Evolutionary conservation across 2,888 invertebrate genomes (phyloP), one percentile per base, ranked within the genome.

Genomic region (Falcaria lacertinaria): DNA sequence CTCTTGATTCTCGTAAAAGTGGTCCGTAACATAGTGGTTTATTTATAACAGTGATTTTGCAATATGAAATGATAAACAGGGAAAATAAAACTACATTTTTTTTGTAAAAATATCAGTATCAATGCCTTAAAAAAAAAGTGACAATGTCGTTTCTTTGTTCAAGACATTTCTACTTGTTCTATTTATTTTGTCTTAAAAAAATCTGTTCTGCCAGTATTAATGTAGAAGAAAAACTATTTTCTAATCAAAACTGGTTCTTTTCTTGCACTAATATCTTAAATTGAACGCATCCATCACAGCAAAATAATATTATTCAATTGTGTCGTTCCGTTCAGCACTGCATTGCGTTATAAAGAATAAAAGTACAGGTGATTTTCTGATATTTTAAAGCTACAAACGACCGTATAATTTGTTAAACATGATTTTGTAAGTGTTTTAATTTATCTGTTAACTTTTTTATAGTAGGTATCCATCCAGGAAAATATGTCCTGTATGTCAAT

Each of bases 71-170:
- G 69, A 54, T 67, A 74, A 70, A 51, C 69, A 74, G 73, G 70
- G 70, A 72, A 75, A 77, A 73, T 73, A 74, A 69, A 64, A 56
- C 60, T 62, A 62, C 69, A 74, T 76, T 67, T 72, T n/a, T 77
- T 58, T 48, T 50, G 41, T 33, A 40, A 33, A 47, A 48, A 45
- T 37, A 48, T 52, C 17, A 46, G 45, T 41, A 39, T 34, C 44
- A 44, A 50, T 11, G 17, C 28, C 41, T 50, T 44, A 40, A 41
- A 52, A 57, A 57, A 48, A 47, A 22, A 11, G 3, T 55, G 54
- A 52, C 51, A 51, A 11, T 28, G 42, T 36, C 32, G 36, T 16
- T 37, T 45, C 51, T 51, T 62, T 62, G 57, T 59, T 64, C 63
- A 52, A 41, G 14, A 44, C 22, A 25, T 40, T 49, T 44, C 37